Percentiles rank a stretch among this genome's conserved stretches.
phyloP scores from a whole-genome alignment of 64 coral and sea anemone genomes.

The Acropora yongei region DNA sequence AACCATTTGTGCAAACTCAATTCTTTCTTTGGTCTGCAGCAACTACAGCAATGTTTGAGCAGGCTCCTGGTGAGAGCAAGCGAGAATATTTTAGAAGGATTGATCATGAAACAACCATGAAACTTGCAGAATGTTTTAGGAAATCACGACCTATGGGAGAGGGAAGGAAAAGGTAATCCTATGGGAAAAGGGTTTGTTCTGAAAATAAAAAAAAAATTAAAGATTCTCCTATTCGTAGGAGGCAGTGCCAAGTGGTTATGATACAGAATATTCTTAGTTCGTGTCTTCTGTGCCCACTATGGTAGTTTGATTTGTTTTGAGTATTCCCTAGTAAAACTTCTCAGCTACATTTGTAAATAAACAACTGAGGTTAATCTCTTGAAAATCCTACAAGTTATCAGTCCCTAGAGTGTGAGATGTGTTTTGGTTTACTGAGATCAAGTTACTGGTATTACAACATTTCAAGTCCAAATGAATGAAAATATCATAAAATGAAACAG shows the following conservation, averaged over 20 bases:
- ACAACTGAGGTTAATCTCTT: no score
- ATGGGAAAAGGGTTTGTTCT: background rate
- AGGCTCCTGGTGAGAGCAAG: constrained; percentile 75
- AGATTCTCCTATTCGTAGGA: no score
- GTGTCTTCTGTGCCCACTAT: no score
- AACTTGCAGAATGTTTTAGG: constrained; percentile 65
- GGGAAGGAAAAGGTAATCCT: constrained; percentile 70
- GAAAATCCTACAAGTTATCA: no score
- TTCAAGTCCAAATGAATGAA: background rate
- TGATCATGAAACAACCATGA: constrained; percentile 63
- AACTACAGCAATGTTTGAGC: constrained; percentile 48
- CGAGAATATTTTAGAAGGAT: constrained; percentile 81
- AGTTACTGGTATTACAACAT: background rate
- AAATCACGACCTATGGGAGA: constrained; percentile 70
- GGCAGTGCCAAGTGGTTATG: no score
- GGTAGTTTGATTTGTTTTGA: no score
- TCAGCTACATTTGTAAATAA: no score
- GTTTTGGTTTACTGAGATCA: background rate
- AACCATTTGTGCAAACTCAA: no score
- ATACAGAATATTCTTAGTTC: no score
- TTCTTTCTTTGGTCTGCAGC: background rate
- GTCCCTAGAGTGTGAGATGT: no score
- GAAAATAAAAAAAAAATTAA: no score
- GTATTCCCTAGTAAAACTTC: no score
- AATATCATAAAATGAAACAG: background rate